Base-by-base conservation (phyloP, 1,140 invertebrate genomes). In the Heliconius hewitsoni region DNA sequence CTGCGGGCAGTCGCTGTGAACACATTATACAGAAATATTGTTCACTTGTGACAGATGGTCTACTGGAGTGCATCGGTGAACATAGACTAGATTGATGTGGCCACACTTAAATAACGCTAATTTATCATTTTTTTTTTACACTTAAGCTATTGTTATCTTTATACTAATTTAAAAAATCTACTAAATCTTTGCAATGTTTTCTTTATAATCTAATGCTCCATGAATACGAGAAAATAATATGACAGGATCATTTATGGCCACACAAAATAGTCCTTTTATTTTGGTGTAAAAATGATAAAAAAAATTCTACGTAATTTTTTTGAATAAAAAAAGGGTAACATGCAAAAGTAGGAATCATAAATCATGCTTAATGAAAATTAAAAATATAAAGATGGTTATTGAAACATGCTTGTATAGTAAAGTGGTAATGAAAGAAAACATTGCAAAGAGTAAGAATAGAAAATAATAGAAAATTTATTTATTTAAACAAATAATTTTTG, bases 1-100 rank as follows among this genome's bases (percentile, higher is more conserved):
- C 97, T 96, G 97, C 97, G 96, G 97, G 97, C 95, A 98, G 96
- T 95, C 97, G 97, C 97, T 98, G 97, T 94, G 97, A 98, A 96
- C 94, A 95, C 93, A 95, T 93, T 94, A 95, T 95, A 96, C 93
- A 95, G 89, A 94, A 87, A 92, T 83, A 88, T 92, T 90, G 89
- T 94, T 94, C 92, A 94, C 92, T 93, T 89, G 93, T 94, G 93
- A 89, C 87, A 86, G 88, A 91, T 94, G 91, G 85, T 87, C 89
- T 90, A 87, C 87, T 87, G 84, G 85, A 88, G 93, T 93, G 92
- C 92, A 87, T 86, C 83, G 86, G 89, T 93, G 91, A 92, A 87
- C 85, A 83, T 81, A 88, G 93, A 94, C 93, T 94, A 94, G 66
- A 86, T 93, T 94, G 92, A 91, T 85, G 88, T 93, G 93, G 92